A percentile compares a stretch with the other conserved stretches of the same genome.
Conservation (phyloP, 2,113 vertebrate genomes). For the Eira barbara region DNA sequence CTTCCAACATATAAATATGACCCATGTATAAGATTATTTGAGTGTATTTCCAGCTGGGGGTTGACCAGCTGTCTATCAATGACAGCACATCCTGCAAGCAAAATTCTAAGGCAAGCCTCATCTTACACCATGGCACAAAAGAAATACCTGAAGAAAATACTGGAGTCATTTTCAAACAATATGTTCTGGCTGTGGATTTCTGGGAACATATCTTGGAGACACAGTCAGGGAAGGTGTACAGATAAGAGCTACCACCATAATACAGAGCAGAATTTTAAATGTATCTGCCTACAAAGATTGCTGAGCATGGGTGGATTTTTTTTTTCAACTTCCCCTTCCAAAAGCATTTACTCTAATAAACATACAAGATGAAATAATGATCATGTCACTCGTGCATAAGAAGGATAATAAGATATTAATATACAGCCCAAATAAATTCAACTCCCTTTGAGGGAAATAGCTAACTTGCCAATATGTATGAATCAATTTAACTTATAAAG, state of each 20-base stretch:
- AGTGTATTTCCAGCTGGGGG: not conserved
- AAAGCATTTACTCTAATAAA: slow-evolving; percentile 56
- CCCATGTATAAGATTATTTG: not conserved
- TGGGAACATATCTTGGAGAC: not conserved
- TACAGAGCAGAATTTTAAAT: not conserved
- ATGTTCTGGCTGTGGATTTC: not conserved
- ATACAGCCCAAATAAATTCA: slow-evolving; percentile 65
- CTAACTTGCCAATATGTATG: slow-evolving; percentile 68
- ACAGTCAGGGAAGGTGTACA: not conserved
- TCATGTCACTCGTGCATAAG: slow-evolving; percentile 43
- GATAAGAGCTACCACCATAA: not conserved
- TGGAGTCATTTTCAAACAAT: not conserved
- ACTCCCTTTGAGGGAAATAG: slow-evolving; percentile 59
- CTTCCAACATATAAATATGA: not conserved
- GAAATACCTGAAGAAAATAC: not conserved
- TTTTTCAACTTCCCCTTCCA: not conserved
- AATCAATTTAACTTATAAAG: slow-evolving; percentile 66
- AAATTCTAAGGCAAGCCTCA: not conserved
- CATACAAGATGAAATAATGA: slow-evolving; percentile 63
- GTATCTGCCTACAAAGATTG: not conserved
- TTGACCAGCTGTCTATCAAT: not conserved
- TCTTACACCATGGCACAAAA: not conserved
- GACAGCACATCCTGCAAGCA: not conserved
- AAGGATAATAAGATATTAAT: slow-evolving; percentile 69
- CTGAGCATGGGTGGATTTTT: not conserved